Conservation (phyloP, 1,140 invertebrate genomes). For the Danaus plexippus region DNA sequence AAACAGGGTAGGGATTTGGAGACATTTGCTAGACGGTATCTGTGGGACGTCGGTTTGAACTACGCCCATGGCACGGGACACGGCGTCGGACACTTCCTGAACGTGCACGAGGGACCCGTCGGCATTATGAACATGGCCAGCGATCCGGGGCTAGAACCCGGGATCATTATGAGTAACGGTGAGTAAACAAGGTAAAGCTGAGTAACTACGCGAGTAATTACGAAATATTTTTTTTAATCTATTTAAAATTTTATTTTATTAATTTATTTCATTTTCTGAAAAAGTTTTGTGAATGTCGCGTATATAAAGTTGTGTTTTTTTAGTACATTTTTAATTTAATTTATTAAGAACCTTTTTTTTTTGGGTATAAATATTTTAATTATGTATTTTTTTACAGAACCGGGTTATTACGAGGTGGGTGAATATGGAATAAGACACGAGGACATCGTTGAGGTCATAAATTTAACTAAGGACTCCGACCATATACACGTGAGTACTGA, state of each 20-base stretch:
- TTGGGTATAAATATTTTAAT: too few relatives aligned
- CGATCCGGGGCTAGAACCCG: constrained; percentile 88
- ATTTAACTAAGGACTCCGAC: constrained; percentile 35
- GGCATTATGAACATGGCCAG: constrained; percentile 83
- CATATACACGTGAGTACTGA: constrained; percentile 50
- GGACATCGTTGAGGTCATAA: constrained; percentile 84
- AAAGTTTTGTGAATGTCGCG: too few relatives aligned
- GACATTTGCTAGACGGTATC: constrained; percentile 83
- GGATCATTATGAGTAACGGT: constrained; percentile 97
- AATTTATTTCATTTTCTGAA: too few relatives aligned
- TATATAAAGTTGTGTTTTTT: too few relatives aligned
- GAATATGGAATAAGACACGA: constrained; percentile 96
- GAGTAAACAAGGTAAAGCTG: constrained; percentile 26
- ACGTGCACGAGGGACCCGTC: constrained; percentile 96
- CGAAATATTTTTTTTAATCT: too few relatives aligned
- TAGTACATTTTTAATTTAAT: too few relatives aligned
- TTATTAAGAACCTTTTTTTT: too few relatives aligned
- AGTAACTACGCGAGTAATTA: too few relatives aligned
- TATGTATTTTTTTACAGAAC: constrained; percentile 71
- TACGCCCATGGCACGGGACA: constrained; percentile 99
- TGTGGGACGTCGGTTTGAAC: constrained; percentile 96
- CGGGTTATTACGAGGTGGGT: constrained; percentile 85
- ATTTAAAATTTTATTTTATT: too few relatives aligned
- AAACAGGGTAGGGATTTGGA: constrained; percentile 85
- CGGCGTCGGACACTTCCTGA: constrained; percentile 95